Percentiles rank a stretch among this genome's conserved stretches.
Evolutionary conservation across 1,140 invertebrate genomes (phyloP).

Genomic region (Conus ventricosus): DNA sequence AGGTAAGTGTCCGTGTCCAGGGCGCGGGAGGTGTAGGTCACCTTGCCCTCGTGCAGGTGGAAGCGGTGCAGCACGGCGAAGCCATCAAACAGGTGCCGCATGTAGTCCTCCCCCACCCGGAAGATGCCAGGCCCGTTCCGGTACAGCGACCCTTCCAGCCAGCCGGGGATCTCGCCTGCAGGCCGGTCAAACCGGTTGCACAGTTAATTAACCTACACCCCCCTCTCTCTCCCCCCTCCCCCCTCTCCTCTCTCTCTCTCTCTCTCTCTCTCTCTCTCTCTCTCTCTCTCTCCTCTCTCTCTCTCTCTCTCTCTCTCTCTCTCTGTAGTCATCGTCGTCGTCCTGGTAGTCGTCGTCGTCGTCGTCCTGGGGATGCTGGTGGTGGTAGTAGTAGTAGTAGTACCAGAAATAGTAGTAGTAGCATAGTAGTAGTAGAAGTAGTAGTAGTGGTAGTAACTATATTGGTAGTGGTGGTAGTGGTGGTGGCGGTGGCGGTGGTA

Average conservation of each 20-base stretch:
- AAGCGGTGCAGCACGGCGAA: conserved; percentile 89
- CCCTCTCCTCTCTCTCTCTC: too few relatives aligned
- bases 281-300: not conserved
- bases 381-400: too few relatives aligned
- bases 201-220: not conserved
- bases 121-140: conserved; percentile 91
- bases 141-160: conserved; percentile 87
- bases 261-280: too few relatives aligned
- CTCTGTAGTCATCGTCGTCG: not conserved
- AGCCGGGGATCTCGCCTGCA: conserved; percentile 83
- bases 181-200: too few relatives aligned
- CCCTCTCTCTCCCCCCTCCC: too few relatives aligned
- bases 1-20: conserved; percentile 85
- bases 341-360: too few relatives aligned
- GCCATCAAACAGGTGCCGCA: conserved; percentile 91
- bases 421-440: too few relatives aligned
- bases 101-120: conserved; percentile 83
- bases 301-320: not conserved
- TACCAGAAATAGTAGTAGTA: too few relatives aligned
- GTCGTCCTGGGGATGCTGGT: too few relatives aligned
- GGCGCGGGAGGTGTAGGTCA: conserved; percentile 85
- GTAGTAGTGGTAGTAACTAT: too few relatives aligned
- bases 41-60: conserved; percentile 58
- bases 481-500: too few relatives aligned
- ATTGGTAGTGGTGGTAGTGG: too few relatives aligned